Evolutionary conservation across 2,888 invertebrate genomes (phyloP).

Genomic region (Xestia ashworthii): DNA sequence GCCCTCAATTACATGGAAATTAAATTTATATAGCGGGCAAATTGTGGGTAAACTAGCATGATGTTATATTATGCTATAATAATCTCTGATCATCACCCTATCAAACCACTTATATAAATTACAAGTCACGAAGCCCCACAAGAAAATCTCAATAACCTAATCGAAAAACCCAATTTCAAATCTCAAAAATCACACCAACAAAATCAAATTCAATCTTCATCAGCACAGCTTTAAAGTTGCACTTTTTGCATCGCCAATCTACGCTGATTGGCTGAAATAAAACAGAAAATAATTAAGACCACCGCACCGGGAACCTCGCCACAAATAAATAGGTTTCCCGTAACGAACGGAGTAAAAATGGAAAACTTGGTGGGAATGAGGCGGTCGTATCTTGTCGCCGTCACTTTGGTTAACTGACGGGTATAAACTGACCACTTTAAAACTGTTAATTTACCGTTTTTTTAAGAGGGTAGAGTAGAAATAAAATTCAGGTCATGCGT

Average conservation of each 20-base stretch:
- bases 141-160: neutral
- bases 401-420: constrained; percentile 26
- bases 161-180: neutral
- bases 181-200: neutral
- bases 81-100: neutral
- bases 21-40: too few relatives aligned
- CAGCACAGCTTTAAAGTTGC: constrained; percentile 1
- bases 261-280: constrained; percentile 51
- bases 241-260: constrained; percentile 24
- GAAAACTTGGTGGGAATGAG: constrained; percentile 9
- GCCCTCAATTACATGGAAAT: neutral
- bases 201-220: constrained; percentile 19
- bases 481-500: neutral
- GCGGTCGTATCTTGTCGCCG: constrained; percentile 32
- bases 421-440: constrained; percentile 58
- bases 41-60: too few relatives aligned
- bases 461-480: constrained; percentile 3
- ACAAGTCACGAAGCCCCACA: too few relatives aligned
- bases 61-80: neutral
- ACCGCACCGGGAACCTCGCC: neutral
- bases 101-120: neutral
- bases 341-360: constrained; percentile 55
- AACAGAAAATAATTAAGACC: constrained; percentile 49
- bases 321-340: constrained; percentile 59
- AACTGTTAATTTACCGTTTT: constrained; percentile 15